Evolutionary conservation across 2,888 invertebrate genomes (phyloP).

Genomic region (Alcis repandata): DNA sequence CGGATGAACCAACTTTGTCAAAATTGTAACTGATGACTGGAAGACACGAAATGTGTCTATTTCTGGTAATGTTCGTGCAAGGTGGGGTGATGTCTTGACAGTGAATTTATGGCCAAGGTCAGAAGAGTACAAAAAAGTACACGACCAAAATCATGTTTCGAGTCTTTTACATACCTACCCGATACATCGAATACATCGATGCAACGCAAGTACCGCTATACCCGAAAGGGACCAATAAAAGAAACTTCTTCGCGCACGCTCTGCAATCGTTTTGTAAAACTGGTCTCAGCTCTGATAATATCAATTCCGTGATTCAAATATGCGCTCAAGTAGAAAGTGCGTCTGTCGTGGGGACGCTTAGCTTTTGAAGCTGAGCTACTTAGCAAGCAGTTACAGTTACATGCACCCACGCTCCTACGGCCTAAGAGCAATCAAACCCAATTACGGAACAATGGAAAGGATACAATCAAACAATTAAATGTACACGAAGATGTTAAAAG

Average conservation of each 20-base stretch:
- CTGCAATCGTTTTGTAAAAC: constrained; percentile 26
- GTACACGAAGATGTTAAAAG: constrained; percentile 29
- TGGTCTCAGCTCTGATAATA: constrained; percentile 27
- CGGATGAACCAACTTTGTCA: constrained; percentile 55
- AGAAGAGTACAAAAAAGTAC: constrained; percentile 37
- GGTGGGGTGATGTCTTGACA: constrained; percentile 44
- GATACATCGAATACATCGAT: background rate
- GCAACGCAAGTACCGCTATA: background rate
- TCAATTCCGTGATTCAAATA: constrained; percentile 51
- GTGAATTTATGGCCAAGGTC: constrained; percentile 55
- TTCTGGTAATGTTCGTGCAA: constrained; percentile 50
- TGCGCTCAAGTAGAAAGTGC: constrained; percentile 58
- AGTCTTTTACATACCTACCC: background rate
- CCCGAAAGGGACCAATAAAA: constrained; percentile 27
- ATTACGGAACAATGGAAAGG: constrained; percentile 61
- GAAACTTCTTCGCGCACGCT: constrained; percentile 26
- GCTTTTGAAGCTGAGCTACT: constrained; percentile 53
- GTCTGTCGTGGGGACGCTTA: constrained; percentile 49
- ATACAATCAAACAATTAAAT: constrained; percentile 53
- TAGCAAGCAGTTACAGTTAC: constrained; percentile 55
- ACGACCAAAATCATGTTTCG: constrained; percentile 20
- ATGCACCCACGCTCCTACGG: constrained; percentile 54
- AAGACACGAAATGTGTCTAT: constrained; percentile 61
- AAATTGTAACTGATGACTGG: constrained; percentile 56
- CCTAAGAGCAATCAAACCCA: constrained; percentile 55